phyloP scores from a whole-genome alignment of 2,113 vertebrate species.

The Coturnix japonica region DNA sequence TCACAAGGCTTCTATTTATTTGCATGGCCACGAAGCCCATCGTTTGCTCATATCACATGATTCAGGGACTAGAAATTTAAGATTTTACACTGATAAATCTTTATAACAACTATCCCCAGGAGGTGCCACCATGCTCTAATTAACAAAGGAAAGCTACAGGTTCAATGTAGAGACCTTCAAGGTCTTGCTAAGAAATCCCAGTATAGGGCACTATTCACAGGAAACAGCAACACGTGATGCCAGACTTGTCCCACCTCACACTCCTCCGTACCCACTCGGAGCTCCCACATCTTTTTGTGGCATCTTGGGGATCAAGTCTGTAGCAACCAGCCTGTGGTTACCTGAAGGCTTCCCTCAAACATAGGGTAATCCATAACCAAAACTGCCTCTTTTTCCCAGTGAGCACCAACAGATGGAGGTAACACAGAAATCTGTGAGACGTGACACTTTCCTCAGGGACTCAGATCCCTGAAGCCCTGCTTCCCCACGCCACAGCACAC shows the following conservation, averaged over 20 bases:
- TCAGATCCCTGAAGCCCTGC: not conserved
- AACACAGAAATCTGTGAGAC: not conserved
- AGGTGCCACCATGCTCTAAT: not conserved
- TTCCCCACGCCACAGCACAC: not conserved
- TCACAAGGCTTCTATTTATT: not conserved
- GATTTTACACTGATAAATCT: not conserved
- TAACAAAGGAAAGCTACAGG: not conserved
- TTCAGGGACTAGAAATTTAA: not conserved
- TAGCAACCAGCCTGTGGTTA: not conserved
- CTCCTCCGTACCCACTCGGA: not conserved
- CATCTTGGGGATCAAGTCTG: not conserved
- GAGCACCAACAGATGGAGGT: not conserved
- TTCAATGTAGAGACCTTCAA: not conserved
- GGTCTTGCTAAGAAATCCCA: not conserved
- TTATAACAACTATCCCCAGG: not conserved
- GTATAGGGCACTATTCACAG: not conserved
- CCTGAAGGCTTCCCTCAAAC: not conserved
- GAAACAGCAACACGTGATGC: not conserved
- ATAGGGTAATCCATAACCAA: not conserved
- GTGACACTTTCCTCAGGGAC: not conserved
- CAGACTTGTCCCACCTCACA: not conserved
- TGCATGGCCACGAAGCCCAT: not conserved
- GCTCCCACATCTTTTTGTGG: not conserved
- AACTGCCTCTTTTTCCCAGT: not conserved
- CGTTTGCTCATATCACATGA: not conserved